These are phyloP conservation scores for Equus przewalskii DNA, from an alignment of 2,113 vertebrate species.

Conservation along the genomic window DNA sequence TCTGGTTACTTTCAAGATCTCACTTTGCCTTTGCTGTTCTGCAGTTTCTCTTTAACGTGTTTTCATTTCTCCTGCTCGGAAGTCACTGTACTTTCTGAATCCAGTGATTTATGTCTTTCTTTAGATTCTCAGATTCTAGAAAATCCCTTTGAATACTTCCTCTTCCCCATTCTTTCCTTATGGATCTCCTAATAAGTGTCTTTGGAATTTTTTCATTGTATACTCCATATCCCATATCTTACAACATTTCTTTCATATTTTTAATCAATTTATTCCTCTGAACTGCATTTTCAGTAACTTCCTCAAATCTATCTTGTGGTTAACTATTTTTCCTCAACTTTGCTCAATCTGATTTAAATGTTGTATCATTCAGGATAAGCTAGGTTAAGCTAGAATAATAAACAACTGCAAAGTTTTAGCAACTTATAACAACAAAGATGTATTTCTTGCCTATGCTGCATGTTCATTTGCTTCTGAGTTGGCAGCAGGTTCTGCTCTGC, in stretches of 20 bases:
- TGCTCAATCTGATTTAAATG: neutral
- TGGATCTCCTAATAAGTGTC: neutral
- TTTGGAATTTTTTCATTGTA: neutral
- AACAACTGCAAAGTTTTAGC: neutral
- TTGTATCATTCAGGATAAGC: neutral
- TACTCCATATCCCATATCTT: neutral
- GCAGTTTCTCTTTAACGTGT: neutral
- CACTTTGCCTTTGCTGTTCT: neutral
- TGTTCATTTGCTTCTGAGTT: neutral
- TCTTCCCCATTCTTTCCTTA: neutral
- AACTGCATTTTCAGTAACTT: neutral
- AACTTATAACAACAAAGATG: neutral
- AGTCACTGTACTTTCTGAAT: constrained; percentile 8
- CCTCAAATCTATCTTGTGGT: neutral
- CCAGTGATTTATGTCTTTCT: neutral
- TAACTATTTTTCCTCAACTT: neutral
- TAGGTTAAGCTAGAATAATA: neutral
- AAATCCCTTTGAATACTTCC: constrained; percentile 23
- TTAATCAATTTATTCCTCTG: neutral
- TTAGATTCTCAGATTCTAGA: neutral
- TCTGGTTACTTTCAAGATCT: constrained; percentile 46
- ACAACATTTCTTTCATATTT: neutral
- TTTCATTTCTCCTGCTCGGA: neutral
- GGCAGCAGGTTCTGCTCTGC: neutral
- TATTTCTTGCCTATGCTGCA: neutral